Base-by-base conservation (phyloP, 37 sponge, comb jelly and placozoan species). In the Lycopodina hypogea region DNA sequence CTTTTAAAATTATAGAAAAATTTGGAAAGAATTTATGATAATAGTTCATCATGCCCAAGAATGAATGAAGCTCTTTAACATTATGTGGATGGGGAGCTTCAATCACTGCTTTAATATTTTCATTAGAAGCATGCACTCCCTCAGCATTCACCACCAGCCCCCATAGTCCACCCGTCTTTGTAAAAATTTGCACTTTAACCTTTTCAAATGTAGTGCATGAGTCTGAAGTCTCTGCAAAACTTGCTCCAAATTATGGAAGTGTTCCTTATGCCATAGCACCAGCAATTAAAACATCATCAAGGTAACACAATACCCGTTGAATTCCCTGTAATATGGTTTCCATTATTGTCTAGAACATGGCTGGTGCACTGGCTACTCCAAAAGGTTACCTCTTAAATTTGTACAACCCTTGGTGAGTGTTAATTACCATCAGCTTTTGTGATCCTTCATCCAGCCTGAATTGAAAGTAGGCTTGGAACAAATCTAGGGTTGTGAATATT, bases 391-490 rank as follows among this genome's bases (percentile, higher is more conserved):
- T n/a, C n/a, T n/a, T n/a, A n/a, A n/a, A n/a, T n/a, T n/a, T n/a
- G n/a, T n/a, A n/a, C n/a, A n/a, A n/a, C 11, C 75, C 75, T 61
- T 41, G 58, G 15, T 62, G 77, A 37, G 77, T 76, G 29, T 76
- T 62, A 15, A 71, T 45, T 19, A 52, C 45, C 3, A 42, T n/a
- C 3, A 36, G 24, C 51, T 41, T 30, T 6, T 30, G 8, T 4
- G 51, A 76, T 12, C 37, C 73, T 21, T 85, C 67, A 7, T 77
- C 86, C n/a, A n/a, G n/a, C 15, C 7, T 51, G 8, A 85, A 0
- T 37, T 85, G 86, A 21, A 34, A 60, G 29, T 85, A 85, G 19
- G 86, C 86, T 8, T 77, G 61, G 8, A 63, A 30, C 42, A 78
- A 37, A 34, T 85, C 86, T 8, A 85, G 30, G 12, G 78, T 78